phyloP scores from a whole-genome alignment of 2,797 vertebrate species.

The Cyprinodon diabolis region DNA sequence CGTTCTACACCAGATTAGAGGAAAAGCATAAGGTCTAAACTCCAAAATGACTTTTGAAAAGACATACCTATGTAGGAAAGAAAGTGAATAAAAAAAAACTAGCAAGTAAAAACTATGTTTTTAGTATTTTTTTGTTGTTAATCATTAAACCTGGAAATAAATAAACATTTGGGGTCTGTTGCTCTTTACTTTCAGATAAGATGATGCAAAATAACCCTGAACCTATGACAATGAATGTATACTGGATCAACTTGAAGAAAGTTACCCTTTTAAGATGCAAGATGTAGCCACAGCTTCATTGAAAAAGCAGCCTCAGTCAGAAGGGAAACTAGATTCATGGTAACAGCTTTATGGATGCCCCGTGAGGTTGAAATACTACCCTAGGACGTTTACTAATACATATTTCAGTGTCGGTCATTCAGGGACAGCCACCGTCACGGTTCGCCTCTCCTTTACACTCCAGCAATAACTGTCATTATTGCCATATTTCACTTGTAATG shows the following conservation, averaged over 20 bases:
- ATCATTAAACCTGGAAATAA: neutral
- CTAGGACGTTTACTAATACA: slow-evolving; percentile 5
- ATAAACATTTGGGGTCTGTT: neutral
- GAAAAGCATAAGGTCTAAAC: slow-evolving; percentile 49
- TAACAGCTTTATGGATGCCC: slow-evolving; percentile 5
- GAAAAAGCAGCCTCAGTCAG: neutral
- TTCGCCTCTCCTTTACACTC: slow-evolving; percentile 4
- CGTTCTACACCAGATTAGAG: slow-evolving; percentile 13
- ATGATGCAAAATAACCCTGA: too few relatives aligned
- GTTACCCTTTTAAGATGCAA: neutral
- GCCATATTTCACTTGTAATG: slow-evolving; percentile 28
- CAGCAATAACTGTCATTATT: slow-evolving; percentile 21
- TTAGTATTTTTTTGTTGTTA: too few relatives aligned
- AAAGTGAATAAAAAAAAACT: neutral
- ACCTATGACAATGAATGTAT: too few relatives aligned
- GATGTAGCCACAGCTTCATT: neutral
- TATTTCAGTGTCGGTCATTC: slow-evolving; percentile 20
- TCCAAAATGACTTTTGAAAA: slow-evolving; percentile 14
- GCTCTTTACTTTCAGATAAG: neutral
- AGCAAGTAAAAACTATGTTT: neutral
- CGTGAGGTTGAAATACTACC: slow-evolving; percentile 20
- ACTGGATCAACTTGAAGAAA: neutral
- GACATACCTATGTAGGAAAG: neutral
- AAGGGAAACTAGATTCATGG: slow-evolving; percentile 4
- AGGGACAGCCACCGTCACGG: slow-evolving; percentile 10